Conservation (phyloP, 2,797 vertebrate species). For the Coregonus sp. region DNA sequence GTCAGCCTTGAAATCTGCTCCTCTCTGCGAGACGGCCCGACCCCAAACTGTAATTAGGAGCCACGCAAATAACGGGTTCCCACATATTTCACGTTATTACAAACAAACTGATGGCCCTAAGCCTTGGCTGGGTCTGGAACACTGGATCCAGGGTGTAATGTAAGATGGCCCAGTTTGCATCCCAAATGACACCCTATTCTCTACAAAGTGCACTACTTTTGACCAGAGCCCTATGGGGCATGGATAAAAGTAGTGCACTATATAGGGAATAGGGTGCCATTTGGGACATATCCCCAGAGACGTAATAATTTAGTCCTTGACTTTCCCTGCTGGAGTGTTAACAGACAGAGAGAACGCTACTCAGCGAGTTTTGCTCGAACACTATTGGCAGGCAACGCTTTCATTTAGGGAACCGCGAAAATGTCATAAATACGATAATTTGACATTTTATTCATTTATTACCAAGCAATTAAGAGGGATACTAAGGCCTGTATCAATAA, state of each 20-base stretch:
- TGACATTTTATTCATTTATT: conserved; percentile 56
- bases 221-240: neutral
- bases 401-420: conserved; percentile 65
- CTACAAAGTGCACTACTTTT: neutral
- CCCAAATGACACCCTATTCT: neutral
- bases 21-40: conserved; percentile 44
- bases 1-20: conserved; percentile 56
- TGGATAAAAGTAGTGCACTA: neutral
- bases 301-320: conserved; percentile 60
- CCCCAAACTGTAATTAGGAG: conserved; percentile 65
- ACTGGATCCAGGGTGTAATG: conserved; percentile 51
- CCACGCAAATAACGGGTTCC: conserved; percentile 71
- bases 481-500: conserved; percentile 48
- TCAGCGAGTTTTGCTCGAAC: conserved; percentile 53
- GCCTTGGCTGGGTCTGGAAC: conserved; percentile 41
- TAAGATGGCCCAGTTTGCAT: conserved; percentile 35
- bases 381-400: conserved; percentile 65
- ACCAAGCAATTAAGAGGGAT: conserved; percentile 57
- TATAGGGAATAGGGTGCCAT: neutral
- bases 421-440: conserved; percentile 53
- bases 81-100: conserved; percentile 66
- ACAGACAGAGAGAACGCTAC: conserved; percentile 40
- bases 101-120: conserved; percentile 61
- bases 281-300: no score
- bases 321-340: conserved; percentile 46